These are phyloP conservation scores for Perca schrenkii DNA, from an alignment of 2,113 vertebrate species.

Conservation along the genomic window DNA sequence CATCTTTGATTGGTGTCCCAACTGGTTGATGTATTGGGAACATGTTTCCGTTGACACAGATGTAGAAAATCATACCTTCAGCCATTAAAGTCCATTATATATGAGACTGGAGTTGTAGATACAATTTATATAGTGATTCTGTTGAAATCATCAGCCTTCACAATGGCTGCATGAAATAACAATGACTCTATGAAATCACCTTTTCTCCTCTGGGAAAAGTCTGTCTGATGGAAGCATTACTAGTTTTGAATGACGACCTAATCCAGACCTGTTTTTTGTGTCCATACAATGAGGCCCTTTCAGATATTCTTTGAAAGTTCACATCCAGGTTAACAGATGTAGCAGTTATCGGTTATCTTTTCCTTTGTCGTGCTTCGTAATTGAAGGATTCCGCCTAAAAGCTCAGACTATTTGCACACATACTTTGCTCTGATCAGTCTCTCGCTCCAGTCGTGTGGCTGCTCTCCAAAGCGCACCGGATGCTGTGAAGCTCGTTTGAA, in stretches of 20 bases:
- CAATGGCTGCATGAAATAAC: constrained; percentile 43
- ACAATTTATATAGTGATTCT: constrained; percentile 47
- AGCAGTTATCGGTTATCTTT: constrained; percentile 19
- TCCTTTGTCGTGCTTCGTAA: constrained; percentile 41
- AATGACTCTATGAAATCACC: constrained; percentile 35
- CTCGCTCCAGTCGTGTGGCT: constrained; percentile 59
- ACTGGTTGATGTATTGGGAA: background rate
- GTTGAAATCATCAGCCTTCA: constrained; percentile 48
- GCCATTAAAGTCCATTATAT: constrained; percentile 40
- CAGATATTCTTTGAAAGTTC: constrained; percentile 46
- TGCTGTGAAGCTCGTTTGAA: constrained; percentile 68
- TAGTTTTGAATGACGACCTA: constrained; percentile 43
- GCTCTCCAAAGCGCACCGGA: constrained; percentile 69
- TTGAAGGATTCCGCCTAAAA: constrained; percentile 52
- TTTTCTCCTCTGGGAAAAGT: constrained; percentile 35
- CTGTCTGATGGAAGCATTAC: constrained; percentile 58
- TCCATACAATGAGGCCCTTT: constrained; percentile 15
- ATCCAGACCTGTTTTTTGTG: constrained; percentile 43
- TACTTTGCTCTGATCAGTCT: constrained; percentile 48
- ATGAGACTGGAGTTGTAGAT: constrained; percentile 22
- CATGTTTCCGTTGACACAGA: constrained; percentile 21
- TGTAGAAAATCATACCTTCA: constrained; percentile 39
- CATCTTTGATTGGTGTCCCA: constrained; percentile 26
- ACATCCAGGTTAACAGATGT: constrained; percentile 47
- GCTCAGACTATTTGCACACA: constrained; percentile 49